Percentiles rank a stretch among this genome's conserved stretches.
Evolutionary conservation across 2,797 vertebrate genomes (phyloP).

Genomic region (Hemibagrus guttatus): DNA sequence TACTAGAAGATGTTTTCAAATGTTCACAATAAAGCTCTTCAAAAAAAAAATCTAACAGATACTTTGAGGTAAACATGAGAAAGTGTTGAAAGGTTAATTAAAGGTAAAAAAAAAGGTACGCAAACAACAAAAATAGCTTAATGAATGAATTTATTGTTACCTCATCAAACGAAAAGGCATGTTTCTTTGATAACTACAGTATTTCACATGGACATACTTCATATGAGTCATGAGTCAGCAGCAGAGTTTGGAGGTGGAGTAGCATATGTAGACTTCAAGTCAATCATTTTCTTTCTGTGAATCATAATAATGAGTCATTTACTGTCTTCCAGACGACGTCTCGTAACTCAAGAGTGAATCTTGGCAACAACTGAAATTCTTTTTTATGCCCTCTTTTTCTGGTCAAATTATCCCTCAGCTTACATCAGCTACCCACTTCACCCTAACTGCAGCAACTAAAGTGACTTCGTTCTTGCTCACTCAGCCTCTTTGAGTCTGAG

Average conservation of each 20-base stretch:
- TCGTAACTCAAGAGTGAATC: neutral
- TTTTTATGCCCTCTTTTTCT: neutral
- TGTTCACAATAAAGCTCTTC: neutral
- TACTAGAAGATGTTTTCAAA: neutral
- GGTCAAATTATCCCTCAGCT: neutral
- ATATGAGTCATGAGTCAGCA: neutral
- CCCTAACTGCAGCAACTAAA: neutral
- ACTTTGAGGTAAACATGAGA: neutral
- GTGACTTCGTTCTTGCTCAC: neutral
- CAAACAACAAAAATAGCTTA: conserved; percentile 1
- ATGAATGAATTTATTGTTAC: conserved; percentile 7
- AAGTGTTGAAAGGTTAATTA: neutral
- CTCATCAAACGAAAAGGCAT: neutral
- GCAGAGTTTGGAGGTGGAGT: neutral
- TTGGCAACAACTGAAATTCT: neutral
- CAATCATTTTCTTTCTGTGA: neutral
- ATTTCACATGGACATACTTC: neutral
- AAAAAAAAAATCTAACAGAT: neutral
- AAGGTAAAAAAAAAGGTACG: neutral
- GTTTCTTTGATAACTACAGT: neutral
- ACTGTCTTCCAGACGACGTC: neutral
- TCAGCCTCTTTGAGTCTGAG: neutral
- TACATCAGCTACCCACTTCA: neutral
- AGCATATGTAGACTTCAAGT: neutral
- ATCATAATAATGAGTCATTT: neutral